A percentile compares a stretch with the other conserved stretches of the same genome.
These are phyloP conservation scores for Chromobotia macracanthus DNA, from an alignment of 2,797 vertebrate species.

Conservation along the genomic window DNA sequence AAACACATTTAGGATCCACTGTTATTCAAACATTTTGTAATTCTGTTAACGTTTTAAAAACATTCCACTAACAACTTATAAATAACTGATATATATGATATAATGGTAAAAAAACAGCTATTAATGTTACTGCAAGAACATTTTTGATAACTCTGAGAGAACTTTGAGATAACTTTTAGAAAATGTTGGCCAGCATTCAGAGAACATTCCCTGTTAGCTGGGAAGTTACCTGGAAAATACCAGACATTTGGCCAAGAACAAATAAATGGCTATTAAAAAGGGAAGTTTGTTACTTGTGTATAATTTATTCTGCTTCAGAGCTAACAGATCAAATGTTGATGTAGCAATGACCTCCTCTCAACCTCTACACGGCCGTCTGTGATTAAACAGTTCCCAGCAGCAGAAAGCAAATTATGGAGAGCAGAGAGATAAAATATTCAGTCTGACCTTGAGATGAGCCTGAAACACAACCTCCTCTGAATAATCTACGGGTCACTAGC, in stretches of 20 bases:
- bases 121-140: too few species aligned
- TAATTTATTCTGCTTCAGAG: slow-evolving; percentile 31
- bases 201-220: too few species aligned
- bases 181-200: too few species aligned
- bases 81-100: too few species aligned
- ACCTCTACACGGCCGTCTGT: slow-evolving; percentile 35
- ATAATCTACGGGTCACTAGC: slow-evolving; percentile 82
- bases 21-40: too few species aligned
- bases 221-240: background rate
- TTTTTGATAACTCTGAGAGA: too few species aligned
- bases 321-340: slow-evolving; percentile 39
- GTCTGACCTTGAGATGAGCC: slow-evolving; percentile 82
- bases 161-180: too few species aligned
- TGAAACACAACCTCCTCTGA: slow-evolving; percentile 82
- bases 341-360: slow-evolving; percentile 31
- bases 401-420: slow-evolving; percentile 82
- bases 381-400: slow-evolving; percentile 54
- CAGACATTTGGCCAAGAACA: background rate
- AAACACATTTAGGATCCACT: slow-evolving; percentile 43
- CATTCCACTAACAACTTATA: too few species aligned
- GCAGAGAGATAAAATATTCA: slow-evolving; percentile 83
- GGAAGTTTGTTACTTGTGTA: background rate
- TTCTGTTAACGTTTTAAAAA: too few species aligned
- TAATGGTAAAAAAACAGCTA: too few species aligned
- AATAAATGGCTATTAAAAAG: slow-evolving; percentile 30